phyloP scores from a whole-genome alignment of 2,888 invertebrate genomes.

The Neocrepidodera transversa region DNA sequence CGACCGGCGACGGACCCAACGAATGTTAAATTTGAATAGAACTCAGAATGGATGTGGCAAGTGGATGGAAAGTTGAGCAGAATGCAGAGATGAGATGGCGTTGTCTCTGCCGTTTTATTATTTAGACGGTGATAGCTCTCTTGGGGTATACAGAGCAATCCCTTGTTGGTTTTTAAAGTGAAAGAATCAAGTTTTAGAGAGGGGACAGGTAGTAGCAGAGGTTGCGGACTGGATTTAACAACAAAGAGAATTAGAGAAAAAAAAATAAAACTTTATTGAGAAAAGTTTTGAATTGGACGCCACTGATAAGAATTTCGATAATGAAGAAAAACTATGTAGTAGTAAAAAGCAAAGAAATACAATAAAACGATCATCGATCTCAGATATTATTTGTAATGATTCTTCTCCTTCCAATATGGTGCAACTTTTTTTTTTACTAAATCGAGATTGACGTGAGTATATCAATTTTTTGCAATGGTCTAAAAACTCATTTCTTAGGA shows the following conservation, averaged over 20 bases:
- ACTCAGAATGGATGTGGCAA: conserved; percentile 22
- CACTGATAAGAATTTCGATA: neutral
- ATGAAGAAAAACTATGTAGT: neutral
- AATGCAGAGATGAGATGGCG: conserved; percentile 11
- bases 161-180: conserved; percentile 8
- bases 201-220: neutral
- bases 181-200: conserved; percentile 9
- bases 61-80: conserved; percentile 21
- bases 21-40: conserved; percentile 29
- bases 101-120: conserved; percentile 13
- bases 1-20: conserved; percentile 19
- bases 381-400: neutral
- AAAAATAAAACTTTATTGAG: neutral
- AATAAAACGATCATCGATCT: neutral
- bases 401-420: neutral
- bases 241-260: conserved; percentile 2
- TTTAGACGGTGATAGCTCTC: conserved; percentile 9
- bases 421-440: neutral
- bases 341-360: neutral
- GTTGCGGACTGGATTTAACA: neutral
- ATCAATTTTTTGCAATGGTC: neutral
- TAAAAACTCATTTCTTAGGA: too few relatives aligned
- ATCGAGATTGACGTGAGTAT: neutral
- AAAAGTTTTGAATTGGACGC: too few relatives aligned
- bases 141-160: conserved; percentile 3